Conservation (phyloP, 1,140 invertebrate species). For the Lordiphosa clarofinis region DNA sequence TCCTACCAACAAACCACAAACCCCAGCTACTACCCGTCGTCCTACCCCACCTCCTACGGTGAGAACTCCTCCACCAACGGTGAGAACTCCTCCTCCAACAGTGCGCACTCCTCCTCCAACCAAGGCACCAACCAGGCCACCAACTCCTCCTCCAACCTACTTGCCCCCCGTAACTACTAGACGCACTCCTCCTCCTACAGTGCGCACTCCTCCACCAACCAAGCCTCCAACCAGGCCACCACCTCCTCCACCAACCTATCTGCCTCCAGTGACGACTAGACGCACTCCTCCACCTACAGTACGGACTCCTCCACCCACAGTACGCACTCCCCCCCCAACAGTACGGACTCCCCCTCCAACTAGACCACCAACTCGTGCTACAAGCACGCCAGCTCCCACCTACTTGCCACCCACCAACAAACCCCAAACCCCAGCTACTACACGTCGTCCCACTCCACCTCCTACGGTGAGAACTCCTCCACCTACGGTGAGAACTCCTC, state of each 20-base stretch:
- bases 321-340: slow-evolving; percentile 22
- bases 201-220: slow-evolving; percentile 30
- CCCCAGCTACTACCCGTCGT: slow-evolving; percentile 17
- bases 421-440: slow-evolving; percentile 12
- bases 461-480: slow-evolving; percentile 37
- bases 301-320: slow-evolving; percentile 21
- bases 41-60: slow-evolving; percentile 44
- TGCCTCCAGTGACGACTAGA: slow-evolving; percentile 26
- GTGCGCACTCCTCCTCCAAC: slow-evolving; percentile 17
- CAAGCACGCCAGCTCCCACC: slow-evolving; percentile 17
- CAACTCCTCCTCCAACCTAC: slow-evolving; percentile 31
- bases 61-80: slow-evolving; percentile 28
- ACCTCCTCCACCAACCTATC: slow-evolving; percentile 29
- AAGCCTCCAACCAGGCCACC: slow-evolving; percentile 3
- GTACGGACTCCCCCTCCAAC: slow-evolving; percentile 14
- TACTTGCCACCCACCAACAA: slow-evolving; percentile 20
- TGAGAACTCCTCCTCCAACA: slow-evolving; percentile 19
- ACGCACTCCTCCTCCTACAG: slow-evolving; percentile 43
- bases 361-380: slow-evolving; percentile 22
- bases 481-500: slow-evolving; percentile 17
- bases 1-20: neutral
- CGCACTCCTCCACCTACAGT: slow-evolving; percentile 15
- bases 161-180: slow-evolving; percentile 23
- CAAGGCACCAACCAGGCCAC: slow-evolving; percentile 13
- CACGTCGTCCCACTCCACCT: slow-evolving; percentile 28